Evolutionary conservation across 2,797 vertebrate species (phyloP).

Genomic region (Anniella stebbinsi): DNA sequence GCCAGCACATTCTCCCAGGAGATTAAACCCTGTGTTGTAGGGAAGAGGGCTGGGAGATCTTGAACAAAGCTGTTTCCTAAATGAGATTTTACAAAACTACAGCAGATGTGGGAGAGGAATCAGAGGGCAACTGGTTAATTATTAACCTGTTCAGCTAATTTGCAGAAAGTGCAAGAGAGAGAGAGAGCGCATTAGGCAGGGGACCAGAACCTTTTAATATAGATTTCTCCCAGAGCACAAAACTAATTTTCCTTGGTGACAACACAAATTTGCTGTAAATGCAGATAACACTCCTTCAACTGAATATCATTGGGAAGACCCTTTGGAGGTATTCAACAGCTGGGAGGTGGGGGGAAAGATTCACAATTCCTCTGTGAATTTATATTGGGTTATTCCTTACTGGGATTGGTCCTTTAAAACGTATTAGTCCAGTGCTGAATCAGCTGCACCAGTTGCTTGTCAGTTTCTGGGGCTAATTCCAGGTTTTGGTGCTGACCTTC

Average conservation of each 20-base stretch:
- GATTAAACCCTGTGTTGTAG: not conserved
- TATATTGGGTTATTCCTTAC: too few species aligned
- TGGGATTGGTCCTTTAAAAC: too few species aligned
- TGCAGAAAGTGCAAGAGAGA: not conserved
- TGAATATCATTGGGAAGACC: not conserved
- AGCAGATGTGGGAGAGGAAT: conserved; percentile 17
- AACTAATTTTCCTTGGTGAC: not conserved
- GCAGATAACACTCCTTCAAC: not conserved
- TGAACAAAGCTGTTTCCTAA: conserved; percentile 53
- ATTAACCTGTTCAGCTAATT: conserved; percentile 27
- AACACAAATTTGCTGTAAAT: not conserved
- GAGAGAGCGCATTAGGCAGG: not conserved
- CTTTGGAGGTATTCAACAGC: not conserved
- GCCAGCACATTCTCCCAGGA: conserved; percentile 24
- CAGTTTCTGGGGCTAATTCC: too few species aligned
- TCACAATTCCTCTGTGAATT: not conserved
- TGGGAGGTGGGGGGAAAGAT: not conserved
- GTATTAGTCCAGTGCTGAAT: too few species aligned
- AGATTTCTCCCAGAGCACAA: not conserved
- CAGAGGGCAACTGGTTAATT: not conserved
- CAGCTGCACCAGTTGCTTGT: too few species aligned
- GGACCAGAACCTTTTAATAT: not conserved
- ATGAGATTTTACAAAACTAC: conserved; percentile 45
- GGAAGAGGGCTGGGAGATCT: conserved; percentile 28
- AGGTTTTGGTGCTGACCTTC: too few species aligned